Evolutionary conservation across 2,888 invertebrate species (phyloP).

Genomic region (Scrobipalpa costella): DNA sequence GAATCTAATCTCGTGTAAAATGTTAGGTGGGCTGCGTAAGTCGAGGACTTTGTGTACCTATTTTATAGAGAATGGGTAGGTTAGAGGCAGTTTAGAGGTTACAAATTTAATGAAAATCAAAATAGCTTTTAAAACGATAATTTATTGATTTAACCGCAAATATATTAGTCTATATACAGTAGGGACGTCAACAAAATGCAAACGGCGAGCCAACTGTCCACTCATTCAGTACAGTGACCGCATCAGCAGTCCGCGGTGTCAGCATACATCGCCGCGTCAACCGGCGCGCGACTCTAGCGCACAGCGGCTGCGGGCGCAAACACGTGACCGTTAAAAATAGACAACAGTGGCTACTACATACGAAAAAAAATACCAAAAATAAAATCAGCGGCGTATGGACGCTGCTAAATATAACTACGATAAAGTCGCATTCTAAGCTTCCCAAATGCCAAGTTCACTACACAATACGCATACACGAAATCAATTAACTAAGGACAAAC

Average conservation of each 20-base stretch:
- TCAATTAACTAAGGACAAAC: constrained; percentile 56
- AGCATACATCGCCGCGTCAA: background rate
- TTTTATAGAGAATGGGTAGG: background rate
- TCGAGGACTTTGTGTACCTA: no score
- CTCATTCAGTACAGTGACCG: constrained; percentile 43
- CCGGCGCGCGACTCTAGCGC: constrained; percentile 21
- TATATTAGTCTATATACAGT: constrained; percentile 80
- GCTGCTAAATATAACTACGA: constrained; percentile 43
- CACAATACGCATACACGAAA: constrained; percentile 60
- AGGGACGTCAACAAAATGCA: constrained; percentile 78
- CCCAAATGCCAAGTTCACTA: constrained; percentile 62
- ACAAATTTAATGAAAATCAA: background rate
- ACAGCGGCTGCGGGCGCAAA: constrained; percentile 36
- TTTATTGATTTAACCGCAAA: constrained; percentile 79
- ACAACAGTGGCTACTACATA: constrained; percentile 42
- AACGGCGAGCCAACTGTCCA: constrained; percentile 60
- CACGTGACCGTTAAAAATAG: constrained; percentile 37
- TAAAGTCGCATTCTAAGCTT: constrained; percentile 52
- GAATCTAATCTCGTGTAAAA: no score
- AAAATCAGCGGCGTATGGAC: constrained; percentile 38
- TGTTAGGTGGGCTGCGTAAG: no score
- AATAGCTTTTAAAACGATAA: constrained; percentile 71
- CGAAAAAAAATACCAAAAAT: constrained; percentile 41
- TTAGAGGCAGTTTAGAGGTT: background rate
- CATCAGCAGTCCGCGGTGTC: constrained; percentile 27